Percentiles rank a stretch among this genome's conserved stretches.
Conservation (phyloP, 2,797 vertebrate genomes). For the Salmo trutta region DNA sequence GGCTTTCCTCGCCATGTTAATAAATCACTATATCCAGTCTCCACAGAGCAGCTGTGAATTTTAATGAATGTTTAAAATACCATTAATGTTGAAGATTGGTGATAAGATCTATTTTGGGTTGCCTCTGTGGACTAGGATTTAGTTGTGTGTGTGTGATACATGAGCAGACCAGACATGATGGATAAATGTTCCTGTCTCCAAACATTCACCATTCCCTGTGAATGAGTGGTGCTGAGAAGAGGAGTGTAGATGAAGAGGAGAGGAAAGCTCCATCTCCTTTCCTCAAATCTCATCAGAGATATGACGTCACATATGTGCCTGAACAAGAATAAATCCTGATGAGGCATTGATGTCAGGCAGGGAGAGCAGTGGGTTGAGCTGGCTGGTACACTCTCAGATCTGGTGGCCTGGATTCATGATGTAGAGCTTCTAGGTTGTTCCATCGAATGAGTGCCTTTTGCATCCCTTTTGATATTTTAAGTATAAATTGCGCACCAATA, state of each 20-base stretch:
- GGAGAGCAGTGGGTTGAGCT: neutral
- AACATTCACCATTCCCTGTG: neutral
- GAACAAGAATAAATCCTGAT: neutral
- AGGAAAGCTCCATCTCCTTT: neutral
- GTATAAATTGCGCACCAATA: too few species aligned
- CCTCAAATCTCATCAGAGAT: neutral
- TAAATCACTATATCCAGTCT: slow-evolving; percentile 32
- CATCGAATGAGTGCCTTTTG: too few species aligned
- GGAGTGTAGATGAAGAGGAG: neutral
- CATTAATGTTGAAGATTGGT: slow-evolving; percentile 35
- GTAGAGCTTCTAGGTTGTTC: neutral
- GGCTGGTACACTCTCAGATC: neutral
- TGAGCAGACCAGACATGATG: neutral
- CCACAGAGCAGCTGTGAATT: slow-evolving; percentile 35
- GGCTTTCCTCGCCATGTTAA: slow-evolving; percentile 27
- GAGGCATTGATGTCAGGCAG: neutral
- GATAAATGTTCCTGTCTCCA: neutral
- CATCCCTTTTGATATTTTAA: too few species aligned
- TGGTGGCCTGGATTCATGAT: neutral
- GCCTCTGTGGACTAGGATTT: slow-evolving; percentile 11
- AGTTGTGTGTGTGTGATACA: slow-evolving; percentile 7
- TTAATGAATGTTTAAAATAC: slow-evolving; percentile 42
- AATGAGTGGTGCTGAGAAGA: neutral
- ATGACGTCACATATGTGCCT: neutral
- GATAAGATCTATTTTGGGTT: slow-evolving; percentile 34